Conservation (phyloP, 2,797 vertebrate species). For the Linurgus olivaceus region DNA sequence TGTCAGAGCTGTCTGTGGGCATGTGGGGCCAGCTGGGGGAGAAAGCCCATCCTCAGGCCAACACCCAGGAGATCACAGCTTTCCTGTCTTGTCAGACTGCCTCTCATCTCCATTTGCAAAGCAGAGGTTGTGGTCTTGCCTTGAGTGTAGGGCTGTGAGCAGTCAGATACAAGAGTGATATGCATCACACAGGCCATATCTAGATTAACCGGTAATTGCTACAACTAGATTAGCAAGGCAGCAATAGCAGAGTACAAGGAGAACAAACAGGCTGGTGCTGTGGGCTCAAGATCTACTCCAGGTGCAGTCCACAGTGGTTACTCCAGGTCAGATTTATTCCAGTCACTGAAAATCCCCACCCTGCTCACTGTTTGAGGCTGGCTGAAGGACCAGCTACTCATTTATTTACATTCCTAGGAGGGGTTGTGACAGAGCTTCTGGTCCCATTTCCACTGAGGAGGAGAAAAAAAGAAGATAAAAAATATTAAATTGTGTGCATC, state of each 20-base stretch:
- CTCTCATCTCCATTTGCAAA: neutral
- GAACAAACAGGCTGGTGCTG: neutral
- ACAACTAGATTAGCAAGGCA: slow-evolving; percentile 10
- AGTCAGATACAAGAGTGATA: neutral
- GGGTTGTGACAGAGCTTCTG: neutral
- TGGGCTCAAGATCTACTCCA: neutral
- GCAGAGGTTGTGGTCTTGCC: neutral
- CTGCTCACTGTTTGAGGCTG: neutral
- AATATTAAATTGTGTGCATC: neutral
- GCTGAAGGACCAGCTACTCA: neutral
- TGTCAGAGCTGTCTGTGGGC: neutral
- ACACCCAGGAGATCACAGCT: neutral
- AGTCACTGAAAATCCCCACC: neutral
- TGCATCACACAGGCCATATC: neutral
- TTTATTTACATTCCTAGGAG: neutral
- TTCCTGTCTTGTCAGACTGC: neutral
- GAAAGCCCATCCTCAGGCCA: neutral
- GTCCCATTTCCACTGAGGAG: neutral
- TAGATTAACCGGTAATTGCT: slow-evolving; percentile 12
- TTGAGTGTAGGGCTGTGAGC: neutral
- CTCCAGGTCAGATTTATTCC: neutral
- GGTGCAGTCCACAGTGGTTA: neutral
- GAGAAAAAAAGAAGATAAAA: neutral
- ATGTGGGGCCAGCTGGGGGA: neutral
- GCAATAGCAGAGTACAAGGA: neutral